Base-by-base conservation (phyloP, 2,797 vertebrate genomes). In the Diplodus puntazzo region DNA sequence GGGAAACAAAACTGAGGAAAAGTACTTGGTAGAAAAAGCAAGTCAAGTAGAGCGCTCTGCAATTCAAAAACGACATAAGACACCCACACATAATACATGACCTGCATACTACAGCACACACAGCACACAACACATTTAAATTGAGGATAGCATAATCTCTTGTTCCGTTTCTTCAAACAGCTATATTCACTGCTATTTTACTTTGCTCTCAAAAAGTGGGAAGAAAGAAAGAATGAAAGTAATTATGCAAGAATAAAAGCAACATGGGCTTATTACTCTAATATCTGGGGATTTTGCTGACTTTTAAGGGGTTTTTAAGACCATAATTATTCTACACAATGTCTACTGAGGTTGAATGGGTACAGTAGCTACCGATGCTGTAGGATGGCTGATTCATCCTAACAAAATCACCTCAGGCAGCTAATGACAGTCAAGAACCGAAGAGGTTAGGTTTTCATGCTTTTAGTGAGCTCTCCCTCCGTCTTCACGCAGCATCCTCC, bases 401-500 rank as follows among this genome's bases (percentile, higher is more conserved):
- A 70, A 66, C 27, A 73, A 70, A 86, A 76, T 73, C 69, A 70
- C 60, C 34, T 53, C 42, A 66, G 30, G 42, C 30, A 67, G 61
- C 81, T 69, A 72, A 63, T 43, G 65, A 68, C 30, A 65, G 50
- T 53, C 11, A 80, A 23, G 49, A 81, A 50, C 21, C 25, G 23
- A 60, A 50, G 20, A 81, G 69, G 49, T 62, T 48, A 86, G 46
- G 18, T 74, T 60, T 62, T 3, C 58, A 66, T 72, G 57, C 69
- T 71, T 27, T 65, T 25, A 25, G 2, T 20, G 45, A 69, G 43
- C 17, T 62, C 75, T 54, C 42, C 34, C 69, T 72, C 66, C 45
- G 6, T 39, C 1, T 62, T 59, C 25, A 73, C 30, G 43, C 65
- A 83, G 75, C 83, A 79, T 82, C 68, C 74, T 78, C 45, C 71